A percentile compares a stretch with the other conserved stretches of the same genome.
These are phyloP conservation scores for Pasiphila rectangulata DNA, from an alignment of 2,888 invertebrate species.

Conservation along the genomic window DNA sequence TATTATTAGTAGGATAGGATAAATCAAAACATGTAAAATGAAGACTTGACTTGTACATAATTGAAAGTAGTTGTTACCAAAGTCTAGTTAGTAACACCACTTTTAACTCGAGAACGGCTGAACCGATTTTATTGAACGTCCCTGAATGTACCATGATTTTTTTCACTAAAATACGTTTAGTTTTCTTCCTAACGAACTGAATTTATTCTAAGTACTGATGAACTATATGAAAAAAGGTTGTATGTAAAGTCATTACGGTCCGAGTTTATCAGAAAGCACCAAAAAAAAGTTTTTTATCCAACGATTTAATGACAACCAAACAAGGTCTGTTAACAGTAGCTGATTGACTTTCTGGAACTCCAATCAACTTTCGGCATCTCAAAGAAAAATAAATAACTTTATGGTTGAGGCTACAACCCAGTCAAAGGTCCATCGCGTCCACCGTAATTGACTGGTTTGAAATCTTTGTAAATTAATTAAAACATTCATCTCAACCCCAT, in stretches of 20 bases:
- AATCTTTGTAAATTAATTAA: constrained; percentile 31
- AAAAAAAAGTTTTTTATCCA: background rate
- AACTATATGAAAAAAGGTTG: too few species aligned
- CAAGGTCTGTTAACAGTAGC: constrained; percentile 11
- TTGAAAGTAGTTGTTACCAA: too few species aligned
- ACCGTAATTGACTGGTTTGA: constrained; percentile 26
- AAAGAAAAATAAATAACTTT: constrained; percentile 21
- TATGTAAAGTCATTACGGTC: background rate
- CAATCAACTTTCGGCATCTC: constrained; percentile 20
- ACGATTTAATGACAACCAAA: constrained; percentile 8
- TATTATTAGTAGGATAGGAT: too few species aligned
- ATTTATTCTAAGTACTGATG: too few species aligned
- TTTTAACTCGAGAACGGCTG: too few species aligned
- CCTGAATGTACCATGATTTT: background rate
- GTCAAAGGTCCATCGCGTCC: constrained; percentile 22
- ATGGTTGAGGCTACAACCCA: constrained; percentile 9
- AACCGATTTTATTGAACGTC: background rate
- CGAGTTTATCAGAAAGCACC: background rate
- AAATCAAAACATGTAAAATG: too few species aligned
- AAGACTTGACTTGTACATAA: too few species aligned
- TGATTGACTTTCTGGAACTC: constrained; percentile 13
- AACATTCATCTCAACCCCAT: constrained; percentile 30
- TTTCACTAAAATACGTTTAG: too few species aligned
- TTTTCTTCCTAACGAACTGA: too few species aligned
- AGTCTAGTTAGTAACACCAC: too few species aligned